A percentile compares a stretch with the other conserved stretches of the same genome.
Conservation (phyloP, 2,113 vertebrate species). For the Sialia sialis region DNA sequence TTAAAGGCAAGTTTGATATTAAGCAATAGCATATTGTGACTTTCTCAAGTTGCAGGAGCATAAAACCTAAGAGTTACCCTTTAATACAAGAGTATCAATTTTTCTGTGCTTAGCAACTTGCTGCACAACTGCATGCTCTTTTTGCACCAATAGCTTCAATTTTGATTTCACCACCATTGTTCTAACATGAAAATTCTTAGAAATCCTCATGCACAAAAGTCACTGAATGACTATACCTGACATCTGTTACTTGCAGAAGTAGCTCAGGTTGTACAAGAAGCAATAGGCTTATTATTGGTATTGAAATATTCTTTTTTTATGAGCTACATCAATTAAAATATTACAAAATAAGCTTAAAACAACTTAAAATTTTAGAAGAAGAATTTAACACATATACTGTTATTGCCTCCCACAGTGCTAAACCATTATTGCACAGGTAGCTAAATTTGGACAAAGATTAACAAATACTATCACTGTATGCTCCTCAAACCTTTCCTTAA, state of each 20-base stretch:
- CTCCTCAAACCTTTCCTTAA: constrained; percentile 8
- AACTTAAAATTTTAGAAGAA: not conserved
- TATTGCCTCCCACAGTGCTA: constrained; percentile 12
- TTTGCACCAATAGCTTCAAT: not conserved
- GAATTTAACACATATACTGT: not conserved
- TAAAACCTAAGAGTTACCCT: not conserved
- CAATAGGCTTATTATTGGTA: not conserved
- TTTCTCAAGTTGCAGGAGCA: not conserved
- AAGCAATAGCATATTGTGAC: rapidly evolving
- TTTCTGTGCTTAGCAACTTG: not conserved
- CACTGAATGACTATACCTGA: not conserved
- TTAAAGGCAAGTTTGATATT: not conserved
- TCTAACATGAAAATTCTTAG: not conserved
- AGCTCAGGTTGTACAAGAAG: not conserved
- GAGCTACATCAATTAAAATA: not conserved
- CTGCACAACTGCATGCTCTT: not conserved
- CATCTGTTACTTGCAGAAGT: not conserved
- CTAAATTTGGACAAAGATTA: constrained; percentile 19
- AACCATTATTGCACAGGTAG: not conserved
- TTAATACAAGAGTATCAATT: not conserved
- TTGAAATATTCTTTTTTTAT: not conserved
- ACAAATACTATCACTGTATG: not conserved
- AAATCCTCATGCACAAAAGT: not conserved
- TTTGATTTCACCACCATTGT: not conserved
- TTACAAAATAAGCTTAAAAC: not conserved